Evolutionary conservation across 2,888 invertebrate genomes (phyloP).

Genomic region (Micoletzkya japonica): DNA sequence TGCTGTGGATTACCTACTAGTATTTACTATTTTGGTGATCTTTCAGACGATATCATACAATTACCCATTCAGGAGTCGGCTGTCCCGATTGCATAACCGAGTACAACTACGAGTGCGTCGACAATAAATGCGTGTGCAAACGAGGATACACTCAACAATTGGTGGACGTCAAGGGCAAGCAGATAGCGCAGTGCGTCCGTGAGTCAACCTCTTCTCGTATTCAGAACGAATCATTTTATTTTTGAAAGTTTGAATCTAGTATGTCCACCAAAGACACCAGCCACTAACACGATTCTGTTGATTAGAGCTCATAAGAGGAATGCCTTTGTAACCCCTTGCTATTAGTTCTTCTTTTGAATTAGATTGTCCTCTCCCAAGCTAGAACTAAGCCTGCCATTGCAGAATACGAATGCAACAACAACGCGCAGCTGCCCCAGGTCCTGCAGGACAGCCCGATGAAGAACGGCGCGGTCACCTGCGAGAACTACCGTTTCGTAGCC

Average conservation of each 20-base stretch:
- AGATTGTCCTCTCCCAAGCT: too few relatives aligned
- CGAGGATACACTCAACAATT: conserved; percentile 6
- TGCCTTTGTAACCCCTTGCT: too few relatives aligned
- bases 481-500: not conserved
- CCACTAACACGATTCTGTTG: too few relatives aligned
- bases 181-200: conserved; percentile 19
- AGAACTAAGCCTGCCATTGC: not conserved
- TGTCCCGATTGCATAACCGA: conserved; percentile 12
- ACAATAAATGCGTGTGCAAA: conserved; percentile 22
- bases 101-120: conserved; percentile 26
- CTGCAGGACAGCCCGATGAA: not conserved
- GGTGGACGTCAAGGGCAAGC: not conserved
- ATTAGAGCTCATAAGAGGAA: too few relatives aligned
- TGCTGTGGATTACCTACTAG: too few relatives aligned
- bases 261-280: too few relatives aligned
- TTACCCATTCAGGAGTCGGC: not conserved
- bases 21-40: not conserved
- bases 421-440: not conserved
- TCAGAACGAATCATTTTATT: not conserved
- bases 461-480: not conserved
- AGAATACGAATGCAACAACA: conserved; percentile 6
- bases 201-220: not conserved
- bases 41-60: not conserved
- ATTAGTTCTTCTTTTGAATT: too few relatives aligned
- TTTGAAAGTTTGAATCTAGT: not conserved